A percentile compares a stretch with the other conserved stretches of the same genome.
Conservation (phyloP, 2,888 invertebrate genomes). For the Stenurella melanura region DNA sequence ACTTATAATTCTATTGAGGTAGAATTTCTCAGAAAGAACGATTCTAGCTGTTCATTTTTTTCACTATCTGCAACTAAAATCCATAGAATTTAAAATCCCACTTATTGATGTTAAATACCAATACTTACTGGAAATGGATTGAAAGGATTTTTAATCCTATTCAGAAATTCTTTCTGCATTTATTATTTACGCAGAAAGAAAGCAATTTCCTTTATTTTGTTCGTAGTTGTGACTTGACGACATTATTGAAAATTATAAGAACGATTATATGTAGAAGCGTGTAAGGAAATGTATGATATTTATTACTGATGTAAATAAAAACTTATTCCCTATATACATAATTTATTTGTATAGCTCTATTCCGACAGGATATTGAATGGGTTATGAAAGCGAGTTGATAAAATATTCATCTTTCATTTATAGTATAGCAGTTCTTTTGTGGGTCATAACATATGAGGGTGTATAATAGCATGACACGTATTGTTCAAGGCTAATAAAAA, state of each 20-base stretch:
- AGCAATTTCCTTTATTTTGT: neutral
- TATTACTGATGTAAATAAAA: constrained; percentile 1
- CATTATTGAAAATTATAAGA: neutral
- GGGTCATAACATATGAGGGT: neutral
- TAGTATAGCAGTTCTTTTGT: constrained; percentile 30
- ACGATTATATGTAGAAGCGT: neutral
- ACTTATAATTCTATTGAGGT: neutral
- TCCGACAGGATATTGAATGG: constrained; percentile 25
- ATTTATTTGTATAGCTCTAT: neutral
- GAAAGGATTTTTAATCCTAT: neutral
- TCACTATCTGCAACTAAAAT: neutral
- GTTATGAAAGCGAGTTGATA: constrained; percentile 30
- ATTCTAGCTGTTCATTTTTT: neutral
- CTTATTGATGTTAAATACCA: neutral
- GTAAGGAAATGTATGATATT: neutral
- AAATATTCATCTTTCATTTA: constrained; percentile 33
- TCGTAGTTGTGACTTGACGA: neutral
- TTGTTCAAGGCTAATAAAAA: constrained; percentile 17
- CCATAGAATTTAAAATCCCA: neutral
- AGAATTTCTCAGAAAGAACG: neutral
- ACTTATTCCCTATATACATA: neutral
- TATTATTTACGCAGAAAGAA: neutral
- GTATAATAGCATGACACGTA: constrained; percentile 13
- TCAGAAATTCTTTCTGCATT: neutral
- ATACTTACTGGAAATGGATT: neutral